Evolutionary conservation across 2,113 vertebrate genomes (phyloP), one percentile per base, ranked within the genome.

Genomic region (Heloderma charlesbogerti): DNA sequence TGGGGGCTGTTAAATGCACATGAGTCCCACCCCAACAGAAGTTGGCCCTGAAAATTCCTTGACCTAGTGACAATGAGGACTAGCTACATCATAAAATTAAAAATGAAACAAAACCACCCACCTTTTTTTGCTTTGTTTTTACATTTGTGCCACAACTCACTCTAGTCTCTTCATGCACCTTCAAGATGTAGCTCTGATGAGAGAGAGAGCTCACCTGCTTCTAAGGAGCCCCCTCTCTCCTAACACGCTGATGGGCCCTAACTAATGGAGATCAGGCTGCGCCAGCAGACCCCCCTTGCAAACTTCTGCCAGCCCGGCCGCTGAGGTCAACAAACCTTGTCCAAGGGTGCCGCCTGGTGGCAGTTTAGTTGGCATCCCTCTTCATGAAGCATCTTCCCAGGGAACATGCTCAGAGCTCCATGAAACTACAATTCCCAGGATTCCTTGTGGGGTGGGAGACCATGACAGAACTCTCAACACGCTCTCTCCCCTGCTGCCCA

Each of bases 161-260:
- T 77, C 74, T 27, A 45, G 43, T 27, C 40, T 29, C 8, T 3
- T 25, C 25, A 20, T 1, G 25, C 43, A 78, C 7, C 20, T 43
- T 6, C 20, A 29, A 48, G 25, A 29, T 79, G 48, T 8, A 79
- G 31, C 69, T 29, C 66, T 29, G 27, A 69, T 29, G 25, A 31
- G 66, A 69, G 27, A 8, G 66, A 8, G 22, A 69, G 27, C n/a
- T 18, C 34, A 43, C 40, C 75, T 29, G 27, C 22, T 25, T 10
- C 40, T 0, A 3, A 48, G 1, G 27, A 31, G 3, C 6, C 0
- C 4, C 10, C 37, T 63, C 8, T 25, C 7, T 48, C 1, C 16
- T 3, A 6, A 18, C 15, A 48, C 34, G 9, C 66, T 22, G 5
- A 85, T 31, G 71, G 4, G 1, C 0, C 27, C 20, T 0, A 10